Base-by-base conservation (phyloP, 2,113 vertebrate genomes). In the Bostrychus sinensis region DNA sequence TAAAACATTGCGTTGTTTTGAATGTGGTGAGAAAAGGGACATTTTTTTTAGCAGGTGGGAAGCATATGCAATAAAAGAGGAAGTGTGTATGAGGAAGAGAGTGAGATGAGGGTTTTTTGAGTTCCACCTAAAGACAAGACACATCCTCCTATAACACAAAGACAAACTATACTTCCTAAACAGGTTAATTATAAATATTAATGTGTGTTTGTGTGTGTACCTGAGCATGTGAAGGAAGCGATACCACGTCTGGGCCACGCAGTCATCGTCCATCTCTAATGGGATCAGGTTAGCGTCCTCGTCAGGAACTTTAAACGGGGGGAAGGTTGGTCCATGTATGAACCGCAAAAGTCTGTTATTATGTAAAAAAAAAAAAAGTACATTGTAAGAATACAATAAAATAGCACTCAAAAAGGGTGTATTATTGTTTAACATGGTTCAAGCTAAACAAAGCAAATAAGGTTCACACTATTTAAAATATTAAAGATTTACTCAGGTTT, bases 181-280 rank as follows among this genome's bases (percentile, higher is more conserved):
- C n/a, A n/a, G 14, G 38, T 6, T 41, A 41, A 17, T 16, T 6
- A 53, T 13, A 36, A 17, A 34, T 16, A 34, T 10, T 32, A 7
- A 34, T 34, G 4, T 34, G 37, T 13, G 14, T 39, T 8, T 3
- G 37, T 39, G 37, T 39, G 16, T 55, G 0, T 86, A 98, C 96
- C 96, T 97, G 73, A 98, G 91, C 95, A 98, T 98, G 89, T 98
- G 96, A 74, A 98, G 92, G 88, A 98, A 96, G 66, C 96, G 94
- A 90, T 97, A 98, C 96, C 96, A 98, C 0, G 96, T 96, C 87
- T 98, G 96, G 43, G 96, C 94, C 78, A 98, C 82, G 0, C 96
- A 98, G 79, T 98, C 96, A 14, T 93, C 95, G 88, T 96, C 94
- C 95, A 98, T 98, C 82, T 98, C 96, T 38, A 95, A 83, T 74